phyloP scores from a whole-genome alignment of 2,888 invertebrate species.

The Acronicta leporina region DNA sequence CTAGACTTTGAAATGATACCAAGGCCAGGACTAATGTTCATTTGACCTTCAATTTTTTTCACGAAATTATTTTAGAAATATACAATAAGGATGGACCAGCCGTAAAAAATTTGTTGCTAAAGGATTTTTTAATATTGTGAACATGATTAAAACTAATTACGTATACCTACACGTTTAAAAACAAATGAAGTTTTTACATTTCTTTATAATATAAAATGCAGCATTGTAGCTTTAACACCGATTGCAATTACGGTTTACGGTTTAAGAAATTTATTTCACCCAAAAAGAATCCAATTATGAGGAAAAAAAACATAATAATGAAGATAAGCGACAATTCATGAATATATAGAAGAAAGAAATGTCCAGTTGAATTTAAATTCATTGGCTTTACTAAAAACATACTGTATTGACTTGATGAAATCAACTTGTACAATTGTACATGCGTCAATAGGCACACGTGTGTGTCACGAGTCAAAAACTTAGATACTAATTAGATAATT shows the following conservation, averaged over 20 bases:
- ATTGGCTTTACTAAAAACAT: no score
- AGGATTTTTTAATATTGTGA: slow-evolving; percentile 43
- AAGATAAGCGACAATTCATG: no score
- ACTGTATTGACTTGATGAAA: background rate
- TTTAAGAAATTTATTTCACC: no score
- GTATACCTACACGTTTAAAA: slow-evolving; percentile 5
- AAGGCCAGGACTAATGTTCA: slow-evolving; percentile 76
- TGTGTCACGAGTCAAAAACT: slow-evolving; percentile 1
- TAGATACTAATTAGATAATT: slow-evolving; percentile 1
- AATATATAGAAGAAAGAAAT: no score
- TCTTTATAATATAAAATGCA: no score
- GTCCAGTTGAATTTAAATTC: no score
- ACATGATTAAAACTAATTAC: slow-evolving; percentile 8
- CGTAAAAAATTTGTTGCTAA: slow-evolving; percentile 40
- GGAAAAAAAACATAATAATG: no score
- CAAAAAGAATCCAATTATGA: no score
- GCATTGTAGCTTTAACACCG: no score
- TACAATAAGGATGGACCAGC: slow-evolving; percentile 53
- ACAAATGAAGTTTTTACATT: background rate
- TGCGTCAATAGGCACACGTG: slow-evolving; percentile 17
- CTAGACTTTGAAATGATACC: slow-evolving; percentile 76
- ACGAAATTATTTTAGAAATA: slow-evolving; percentile 65
- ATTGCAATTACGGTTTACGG: no score
- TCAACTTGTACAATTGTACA: background rate
- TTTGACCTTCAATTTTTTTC: slow-evolving; percentile 77